Percentiles rank a stretch among this genome's conserved stretches.
Evolutionary conservation across 2,797 vertebrate species (phyloP).

Genomic region (Rhynchotus rufescens): DNA sequence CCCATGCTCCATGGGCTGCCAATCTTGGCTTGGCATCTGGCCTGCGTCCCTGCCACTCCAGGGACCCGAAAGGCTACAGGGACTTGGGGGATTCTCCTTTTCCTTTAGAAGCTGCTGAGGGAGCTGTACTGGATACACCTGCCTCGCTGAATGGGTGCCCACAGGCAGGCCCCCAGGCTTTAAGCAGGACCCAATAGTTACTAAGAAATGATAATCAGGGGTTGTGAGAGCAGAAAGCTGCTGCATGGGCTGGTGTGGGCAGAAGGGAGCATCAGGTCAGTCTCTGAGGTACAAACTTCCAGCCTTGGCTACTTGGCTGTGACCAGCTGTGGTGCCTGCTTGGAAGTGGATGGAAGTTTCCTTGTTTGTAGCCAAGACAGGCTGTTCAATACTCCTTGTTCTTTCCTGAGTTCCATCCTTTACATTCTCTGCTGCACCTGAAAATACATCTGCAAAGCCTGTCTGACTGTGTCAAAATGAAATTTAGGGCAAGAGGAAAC

Average conservation of each 20-base stretch:
- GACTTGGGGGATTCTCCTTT: neutral
- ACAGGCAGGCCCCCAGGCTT: neutral
- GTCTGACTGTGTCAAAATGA: fast-evolving
- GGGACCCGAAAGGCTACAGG: neutral
- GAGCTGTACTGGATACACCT: neutral
- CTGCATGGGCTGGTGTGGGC: fast-evolving
- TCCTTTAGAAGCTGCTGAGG: neutral
- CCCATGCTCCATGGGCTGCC: neutral
- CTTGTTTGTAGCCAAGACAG: neutral
- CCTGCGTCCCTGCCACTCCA: fast-evolving
- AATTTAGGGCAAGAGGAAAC: neutral
- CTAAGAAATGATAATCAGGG: neutral
- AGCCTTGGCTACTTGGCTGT: neutral
- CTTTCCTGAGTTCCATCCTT: neutral
- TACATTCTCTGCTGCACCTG: neutral
- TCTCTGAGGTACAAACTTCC: neutral
- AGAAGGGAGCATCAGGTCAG: neutral
- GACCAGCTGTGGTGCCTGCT: no score
- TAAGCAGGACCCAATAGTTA: neutral
- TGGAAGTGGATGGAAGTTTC: neutral
- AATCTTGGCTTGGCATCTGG: neutral
- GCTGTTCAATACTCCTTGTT: neutral
- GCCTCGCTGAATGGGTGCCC: fast-evolving
- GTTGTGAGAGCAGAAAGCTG: fast-evolving
- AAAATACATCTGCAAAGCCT: neutral